Conservation (phyloP, 2,113 vertebrate genomes). For the Larimichthys polyactis region DNA sequence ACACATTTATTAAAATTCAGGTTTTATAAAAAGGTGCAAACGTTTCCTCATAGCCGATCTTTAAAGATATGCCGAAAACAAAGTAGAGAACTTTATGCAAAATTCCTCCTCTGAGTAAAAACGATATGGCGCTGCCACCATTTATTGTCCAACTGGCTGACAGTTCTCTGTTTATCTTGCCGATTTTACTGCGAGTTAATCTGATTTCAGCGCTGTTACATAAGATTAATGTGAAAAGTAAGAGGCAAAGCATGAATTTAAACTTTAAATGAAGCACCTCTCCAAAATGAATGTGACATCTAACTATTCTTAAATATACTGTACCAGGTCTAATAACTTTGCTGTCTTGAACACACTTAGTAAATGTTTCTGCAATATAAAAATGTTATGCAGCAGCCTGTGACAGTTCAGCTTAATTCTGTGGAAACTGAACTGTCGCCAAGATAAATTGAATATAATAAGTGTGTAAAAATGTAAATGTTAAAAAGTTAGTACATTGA, state of each 20-base stretch:
- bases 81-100: background rate
- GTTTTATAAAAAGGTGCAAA: background rate
- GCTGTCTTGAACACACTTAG: background rate
- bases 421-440: background rate
- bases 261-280: background rate
- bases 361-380: background rate
- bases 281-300: background rate
- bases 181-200: background rate
- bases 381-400: background rate
- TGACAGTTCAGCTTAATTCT: background rate
- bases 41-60: background rate
- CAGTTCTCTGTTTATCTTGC: background rate
- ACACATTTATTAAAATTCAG: background rate
- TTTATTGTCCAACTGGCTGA: too few relatives aligned
- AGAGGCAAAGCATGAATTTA: background rate
- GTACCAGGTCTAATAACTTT: background rate
- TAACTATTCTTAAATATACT: background rate
- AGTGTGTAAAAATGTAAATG: background rate
- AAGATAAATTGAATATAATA: background rate
- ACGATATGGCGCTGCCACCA: background rate
- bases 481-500: background rate
- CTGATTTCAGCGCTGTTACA: background rate
- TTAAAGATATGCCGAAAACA: background rate
- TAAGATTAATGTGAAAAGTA: background rate
- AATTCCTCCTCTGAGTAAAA: background rate